phyloP scores from a whole-genome alignment of 2,113 vertebrate species.

The Labeo catla region DNA sequence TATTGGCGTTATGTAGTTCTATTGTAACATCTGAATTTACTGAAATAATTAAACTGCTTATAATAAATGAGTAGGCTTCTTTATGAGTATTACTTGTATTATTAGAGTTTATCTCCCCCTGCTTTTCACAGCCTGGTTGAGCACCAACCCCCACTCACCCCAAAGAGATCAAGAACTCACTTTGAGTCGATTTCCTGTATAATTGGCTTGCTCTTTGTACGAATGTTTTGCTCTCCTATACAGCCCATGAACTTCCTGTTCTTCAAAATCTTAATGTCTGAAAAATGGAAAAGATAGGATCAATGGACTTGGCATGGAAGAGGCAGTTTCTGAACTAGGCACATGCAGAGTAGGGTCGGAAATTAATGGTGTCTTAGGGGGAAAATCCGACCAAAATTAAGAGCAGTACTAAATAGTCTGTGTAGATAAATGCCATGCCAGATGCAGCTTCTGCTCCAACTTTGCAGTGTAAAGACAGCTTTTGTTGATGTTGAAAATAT shows the following conservation, averaged over 20 bases:
- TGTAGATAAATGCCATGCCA: no score
- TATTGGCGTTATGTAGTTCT: background rate
- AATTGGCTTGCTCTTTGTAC: constrained; percentile 78
- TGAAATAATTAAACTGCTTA: background rate
- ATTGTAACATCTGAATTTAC: background rate
- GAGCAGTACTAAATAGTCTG: no score
- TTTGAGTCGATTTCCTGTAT: constrained; percentile 82
- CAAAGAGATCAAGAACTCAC: constrained; percentile 52
- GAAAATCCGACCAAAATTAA: no score
- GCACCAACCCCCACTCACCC: background rate
- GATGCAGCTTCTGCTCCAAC: no score
- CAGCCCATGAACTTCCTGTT: constrained; percentile 87
- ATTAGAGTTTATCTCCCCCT: no score
- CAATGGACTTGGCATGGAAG: background rate
- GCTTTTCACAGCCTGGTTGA: background rate
- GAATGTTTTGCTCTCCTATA: constrained; percentile 84
- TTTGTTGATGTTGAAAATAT: no score
- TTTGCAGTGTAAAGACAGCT: no score
- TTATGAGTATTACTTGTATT: background rate
- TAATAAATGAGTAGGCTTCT: background rate
- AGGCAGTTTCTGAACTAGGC: background rate
- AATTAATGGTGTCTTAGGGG: no score
- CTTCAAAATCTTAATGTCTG: constrained; percentile 87
- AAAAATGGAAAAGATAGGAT: background rate
- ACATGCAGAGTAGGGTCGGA: background rate